Conservation (phyloP, 2,113 vertebrate genomes). For the Hemibates koningsi region DNA sequence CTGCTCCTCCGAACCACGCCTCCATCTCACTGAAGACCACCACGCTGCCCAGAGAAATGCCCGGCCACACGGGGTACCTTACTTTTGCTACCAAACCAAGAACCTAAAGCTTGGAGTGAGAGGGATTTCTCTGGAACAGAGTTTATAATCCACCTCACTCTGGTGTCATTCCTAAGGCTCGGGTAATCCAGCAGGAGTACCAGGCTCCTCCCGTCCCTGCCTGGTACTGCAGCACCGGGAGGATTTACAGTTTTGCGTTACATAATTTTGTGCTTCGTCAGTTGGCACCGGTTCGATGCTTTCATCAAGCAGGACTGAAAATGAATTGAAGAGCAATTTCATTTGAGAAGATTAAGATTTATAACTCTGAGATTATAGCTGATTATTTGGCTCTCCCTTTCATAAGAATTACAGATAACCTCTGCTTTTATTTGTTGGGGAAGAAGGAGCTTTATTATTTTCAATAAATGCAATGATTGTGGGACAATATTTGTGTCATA, state of each 20-base stretch:
- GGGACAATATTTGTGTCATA: background rate
- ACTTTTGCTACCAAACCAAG: slow-evolving; percentile 92
- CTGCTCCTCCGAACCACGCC: slow-evolving; percentile 38
- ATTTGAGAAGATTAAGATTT: background rate
- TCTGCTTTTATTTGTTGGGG: background rate
- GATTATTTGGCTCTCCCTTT: background rate
- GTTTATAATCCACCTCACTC: background rate
- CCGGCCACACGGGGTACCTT: slow-evolving; percentile 95
- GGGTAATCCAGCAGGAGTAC: background rate
- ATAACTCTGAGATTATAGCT: background rate
- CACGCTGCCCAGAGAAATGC: slow-evolving; percentile 78
- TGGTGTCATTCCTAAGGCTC: background rate
- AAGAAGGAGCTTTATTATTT: background rate
- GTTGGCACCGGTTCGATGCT: background rate
- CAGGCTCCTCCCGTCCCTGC: background rate
- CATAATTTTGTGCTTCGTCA: background rate
- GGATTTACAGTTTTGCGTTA: slow-evolving; percentile 12
- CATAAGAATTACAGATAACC: background rate
- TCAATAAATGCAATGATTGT: background rate
- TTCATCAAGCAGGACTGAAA: slow-evolving; percentile 28
- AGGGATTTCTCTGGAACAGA: background rate
- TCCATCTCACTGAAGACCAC: slow-evolving; percentile 78
- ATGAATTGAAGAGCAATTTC: background rate
- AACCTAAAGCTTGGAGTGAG: slow-evolving; percentile 49
- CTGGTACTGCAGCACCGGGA: background rate